Base-by-base conservation (phyloP, 1,140 invertebrate genomes). In the Zaprionus gabonicus region DNA sequence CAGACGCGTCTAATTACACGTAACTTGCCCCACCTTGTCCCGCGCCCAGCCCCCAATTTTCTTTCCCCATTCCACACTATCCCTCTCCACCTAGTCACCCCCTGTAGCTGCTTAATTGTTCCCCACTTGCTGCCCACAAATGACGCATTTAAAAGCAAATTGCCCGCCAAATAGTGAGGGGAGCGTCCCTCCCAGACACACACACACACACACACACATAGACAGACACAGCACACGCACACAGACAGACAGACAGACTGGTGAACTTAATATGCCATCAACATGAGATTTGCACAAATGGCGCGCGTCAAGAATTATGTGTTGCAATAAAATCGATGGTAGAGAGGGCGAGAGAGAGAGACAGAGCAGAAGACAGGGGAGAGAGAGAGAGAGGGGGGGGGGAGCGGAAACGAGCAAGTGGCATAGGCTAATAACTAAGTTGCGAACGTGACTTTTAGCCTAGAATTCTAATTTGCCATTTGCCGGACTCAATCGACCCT, bases 271-370 rank as follows among this genome's bases (percentile, higher is more conserved):
- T 88, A 90, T 90, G 85, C 84, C 81, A 88, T 88, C 82, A 88
- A 88, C 85, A 88, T 88, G 82, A 88, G 85, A 88, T 88, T 88
- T 90, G 82, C 81, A 79, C 85, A 88, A 88, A 87, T 88, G 83
- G 84, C 84, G 66, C 53, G 59, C 71, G 70, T 38, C 69, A 85
- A 75, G 82, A 90, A 90, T 90, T 90, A 90, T 90, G 85, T 90
- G 86, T 80, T 80, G 86, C 86, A 86, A 91, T 90, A 82, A 90
- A 90, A 90, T 91, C 85, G 74, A 90, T 80, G 74, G 66, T 4
- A 3, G 13, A 17, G n/a, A 13, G 41, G 7, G 7, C 1, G 28
- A 20, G 7, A 9, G 28, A 9, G 28, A 17, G n/a, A 34, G 41
- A n/a, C 2, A 17, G 15, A 13, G 4, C 20, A 34, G 20, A 15